phyloP scores from a whole-genome alignment of 1,140 invertebrate species.

The Tyrophagus putrescentiae region DNA sequence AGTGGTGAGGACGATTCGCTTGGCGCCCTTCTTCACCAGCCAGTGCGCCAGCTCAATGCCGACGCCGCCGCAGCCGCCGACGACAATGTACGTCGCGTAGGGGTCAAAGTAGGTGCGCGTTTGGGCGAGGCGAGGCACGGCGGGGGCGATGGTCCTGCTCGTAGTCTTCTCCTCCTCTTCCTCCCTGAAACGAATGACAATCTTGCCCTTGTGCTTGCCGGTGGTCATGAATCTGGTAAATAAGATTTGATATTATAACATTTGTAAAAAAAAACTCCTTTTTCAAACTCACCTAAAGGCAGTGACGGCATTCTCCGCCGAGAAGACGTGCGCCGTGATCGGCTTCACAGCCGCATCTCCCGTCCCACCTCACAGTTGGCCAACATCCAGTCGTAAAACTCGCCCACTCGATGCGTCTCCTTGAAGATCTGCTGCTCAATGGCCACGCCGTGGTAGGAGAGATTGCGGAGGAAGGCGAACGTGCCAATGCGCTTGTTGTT shows the following conservation, averaged over 20 bases:
- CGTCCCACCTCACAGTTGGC: conserved; percentile 62
- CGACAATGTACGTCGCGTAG: conserved; percentile 68
- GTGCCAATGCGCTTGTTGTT: conserved; percentile 68
- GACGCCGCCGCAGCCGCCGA: conserved; percentile 80
- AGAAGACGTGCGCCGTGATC: background rate
- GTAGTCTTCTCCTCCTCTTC: conserved; percentile 31
- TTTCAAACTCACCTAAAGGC: background rate
- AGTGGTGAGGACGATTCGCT: conserved; percentile 66
- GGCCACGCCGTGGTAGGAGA: conserved; percentile 86
- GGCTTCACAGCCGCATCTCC: background rate
- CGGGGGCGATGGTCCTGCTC: conserved; percentile 7
- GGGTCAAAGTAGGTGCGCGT: conserved; percentile 68
- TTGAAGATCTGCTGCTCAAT: conserved; percentile 61
- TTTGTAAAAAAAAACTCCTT: conserved; percentile 33
- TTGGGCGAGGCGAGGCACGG: conserved; percentile 31
- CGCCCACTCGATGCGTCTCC: conserved; percentile 55
- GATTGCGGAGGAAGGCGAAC: conserved; percentile 80
- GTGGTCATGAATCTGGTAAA: conserved; percentile 81
- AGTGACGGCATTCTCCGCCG: background rate
- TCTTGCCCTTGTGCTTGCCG: conserved; percentile 92
- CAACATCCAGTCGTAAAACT: conserved; percentile 62
- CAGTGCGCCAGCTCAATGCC: conserved; percentile 80
- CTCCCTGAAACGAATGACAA: no score
- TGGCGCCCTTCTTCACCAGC: conserved; percentile 68
- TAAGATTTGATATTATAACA: conserved; percentile 29